These are phyloP conservation scores for Dicrostonyx torquatus DNA, from an alignment of 2,797 vertebrate species.

Conservation along the genomic window DNA sequence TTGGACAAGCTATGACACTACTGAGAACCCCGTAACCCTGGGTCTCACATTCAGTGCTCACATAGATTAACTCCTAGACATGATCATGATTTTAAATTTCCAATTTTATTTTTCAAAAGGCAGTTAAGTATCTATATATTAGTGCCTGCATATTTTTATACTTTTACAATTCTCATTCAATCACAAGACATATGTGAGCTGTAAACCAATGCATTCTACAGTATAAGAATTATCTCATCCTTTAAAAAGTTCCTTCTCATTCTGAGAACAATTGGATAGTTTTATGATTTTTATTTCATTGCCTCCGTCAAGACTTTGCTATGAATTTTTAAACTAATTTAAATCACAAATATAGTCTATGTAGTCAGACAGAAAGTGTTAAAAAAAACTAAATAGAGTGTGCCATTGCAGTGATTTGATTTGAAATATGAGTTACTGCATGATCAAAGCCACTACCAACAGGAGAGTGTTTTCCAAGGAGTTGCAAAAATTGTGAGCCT, in stretches of 20 bases:
- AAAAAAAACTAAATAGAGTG: conserved; percentile 60
- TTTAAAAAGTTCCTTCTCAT: conserved; percentile 37
- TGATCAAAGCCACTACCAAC: conserved; percentile 10
- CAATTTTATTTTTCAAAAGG: conserved; percentile 48
- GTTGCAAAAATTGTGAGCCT: conserved; percentile 8
- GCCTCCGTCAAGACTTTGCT: conserved; percentile 57
- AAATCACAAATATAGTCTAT: conserved; percentile 69
- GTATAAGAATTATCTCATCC: conserved; percentile 42
- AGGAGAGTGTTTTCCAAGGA: conserved; percentile 42
- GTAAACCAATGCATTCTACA: conserved; percentile 43
- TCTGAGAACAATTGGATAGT: conserved; percentile 47
- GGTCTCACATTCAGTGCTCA: neutral
- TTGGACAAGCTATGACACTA: neutral
- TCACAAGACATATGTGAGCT: conserved; percentile 43
- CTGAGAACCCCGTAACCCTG: neutral
- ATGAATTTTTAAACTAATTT: conserved; percentile 56
- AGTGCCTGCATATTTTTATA: neutral
- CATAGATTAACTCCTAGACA: conserved; percentile 4
- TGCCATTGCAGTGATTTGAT: conserved; percentile 33
- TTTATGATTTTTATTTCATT: conserved; percentile 42
- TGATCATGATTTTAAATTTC: conserved; percentile 21
- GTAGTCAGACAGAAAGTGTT: neutral
- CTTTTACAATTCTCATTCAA: conserved; percentile 54
- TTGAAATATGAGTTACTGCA: conserved; percentile 61
- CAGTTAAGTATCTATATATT: conserved; percentile 18